These are phyloP conservation scores for Polyommatus icarus DNA, from an alignment of 2,888 invertebrate species.

Conservation along the genomic window DNA sequence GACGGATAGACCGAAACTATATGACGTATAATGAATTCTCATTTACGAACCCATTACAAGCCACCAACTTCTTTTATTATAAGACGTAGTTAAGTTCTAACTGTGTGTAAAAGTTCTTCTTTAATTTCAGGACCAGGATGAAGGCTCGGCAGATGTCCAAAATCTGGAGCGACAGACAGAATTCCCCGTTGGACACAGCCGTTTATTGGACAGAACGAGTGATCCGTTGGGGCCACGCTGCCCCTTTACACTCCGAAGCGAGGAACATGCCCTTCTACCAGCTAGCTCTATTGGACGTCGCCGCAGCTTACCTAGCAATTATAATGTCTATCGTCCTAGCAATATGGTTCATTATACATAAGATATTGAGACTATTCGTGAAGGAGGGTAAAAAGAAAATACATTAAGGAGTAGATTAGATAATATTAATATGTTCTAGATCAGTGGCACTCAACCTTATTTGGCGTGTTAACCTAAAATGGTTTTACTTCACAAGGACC, in stretches of 20 bases:
- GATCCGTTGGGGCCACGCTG: constrained; percentile 64
- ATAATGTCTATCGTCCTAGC: constrained; percentile 48
- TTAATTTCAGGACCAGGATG: constrained; percentile 61
- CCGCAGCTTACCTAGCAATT: constrained; percentile 50
- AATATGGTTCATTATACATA: constrained; percentile 50
- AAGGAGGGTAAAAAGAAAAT: constrained; percentile 60
- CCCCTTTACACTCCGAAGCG: constrained; percentile 57
- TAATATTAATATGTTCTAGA: background rate
- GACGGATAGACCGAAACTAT: too few species aligned
- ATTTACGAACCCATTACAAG: too few species aligned
- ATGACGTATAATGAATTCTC: too few species aligned
- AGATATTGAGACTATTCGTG: constrained; percentile 51
- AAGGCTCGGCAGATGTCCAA: constrained; percentile 69
- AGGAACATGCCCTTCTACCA: constrained; percentile 59
- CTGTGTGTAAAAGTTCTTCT: constrained; percentile 12
- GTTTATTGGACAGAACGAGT: constrained; percentile 81
- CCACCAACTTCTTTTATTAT: too few species aligned
- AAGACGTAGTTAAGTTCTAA: too few species aligned
- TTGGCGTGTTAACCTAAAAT: background rate
- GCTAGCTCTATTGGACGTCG: constrained; percentile 60
- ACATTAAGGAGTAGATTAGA: constrained; percentile 48
- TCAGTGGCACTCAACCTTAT: background rate
- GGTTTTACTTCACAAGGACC: background rate
- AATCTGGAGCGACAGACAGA: constrained; percentile 76
- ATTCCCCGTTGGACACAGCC: constrained; percentile 77